Base-by-base conservation (phyloP, 1,140 invertebrate genomes). In the Nasonia longicornis region DNA sequence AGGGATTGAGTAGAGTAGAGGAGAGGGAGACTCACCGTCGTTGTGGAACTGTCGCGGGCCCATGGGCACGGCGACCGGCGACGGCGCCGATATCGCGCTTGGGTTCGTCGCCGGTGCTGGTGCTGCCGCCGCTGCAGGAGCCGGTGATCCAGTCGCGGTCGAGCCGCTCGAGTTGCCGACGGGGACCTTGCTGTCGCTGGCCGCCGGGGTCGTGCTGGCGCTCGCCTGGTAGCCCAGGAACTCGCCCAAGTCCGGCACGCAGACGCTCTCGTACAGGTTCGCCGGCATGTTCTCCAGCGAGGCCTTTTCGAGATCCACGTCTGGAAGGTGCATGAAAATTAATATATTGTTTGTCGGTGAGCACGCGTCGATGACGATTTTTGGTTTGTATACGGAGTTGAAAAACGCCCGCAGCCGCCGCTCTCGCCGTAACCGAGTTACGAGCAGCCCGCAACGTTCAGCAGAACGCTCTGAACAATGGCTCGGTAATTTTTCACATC, bases 191-290 rank as follows among this genome's bases (percentile, higher is more conserved):
- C 87, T 88, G 31, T 89, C 89, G 89, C 52, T 3, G 86, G 79
- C 52, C 42, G 63, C n/a, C 31, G 77, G 22, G 7, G 71, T 38
- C 35, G 72, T 2, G 2, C 80, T 70, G 14, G 73, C 78, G 35
- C 42, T 71, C 0, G 73, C 88, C 80, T 92, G 91, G 87, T 93
- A 94, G 64, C 91, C 92, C 85, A 95, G 91, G 88, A 94, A 95
- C 86, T 94, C 94, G 80, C 91, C 93, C 84, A 96, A 91, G 88
- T 96, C 95, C 82, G 95, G 95, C 85, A 96, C 94, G 88, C 95
- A 96, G 85, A 95, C 93, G 82, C 94, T 93, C 85, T 96, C 95
- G 91, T 95, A 96, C 85, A 95, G 92, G 88, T 92, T 94, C 76
- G 91, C 89, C 58, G 91, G 89, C 87, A 93, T 92, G 86, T 94